These are phyloP conservation scores for Agonopterix arenella DNA, from an alignment of 2,888 invertebrate species.

Conservation along the genomic window DNA sequence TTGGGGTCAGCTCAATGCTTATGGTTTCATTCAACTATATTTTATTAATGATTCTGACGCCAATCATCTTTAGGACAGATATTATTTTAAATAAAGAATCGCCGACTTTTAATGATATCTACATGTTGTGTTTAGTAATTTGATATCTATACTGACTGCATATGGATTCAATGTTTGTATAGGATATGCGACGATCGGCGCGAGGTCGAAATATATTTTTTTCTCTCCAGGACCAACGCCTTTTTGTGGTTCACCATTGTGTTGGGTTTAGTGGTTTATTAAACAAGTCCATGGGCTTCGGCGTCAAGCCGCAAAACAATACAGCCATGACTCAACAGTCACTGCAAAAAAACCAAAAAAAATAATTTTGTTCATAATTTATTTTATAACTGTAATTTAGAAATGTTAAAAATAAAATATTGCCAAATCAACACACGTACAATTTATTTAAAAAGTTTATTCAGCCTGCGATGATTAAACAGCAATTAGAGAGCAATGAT, in stretches of 20 bases:
- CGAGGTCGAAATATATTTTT: neutral
- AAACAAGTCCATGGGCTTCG: conserved; percentile 33
- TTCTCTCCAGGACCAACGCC: conserved; percentile 33
- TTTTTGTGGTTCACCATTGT: conserved; percentile 53
- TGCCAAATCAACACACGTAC: too few species aligned
- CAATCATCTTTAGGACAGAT: too few species aligned
- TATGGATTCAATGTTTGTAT: conserved; percentile 28
- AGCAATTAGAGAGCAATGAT: conserved; percentile 4
- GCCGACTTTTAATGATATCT: too few species aligned
- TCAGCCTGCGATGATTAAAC: neutral
- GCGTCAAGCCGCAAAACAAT: conserved; percentile 2
- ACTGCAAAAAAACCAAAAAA: conserved; percentile 3
- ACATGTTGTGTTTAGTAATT: too few species aligned
- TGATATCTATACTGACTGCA: too few species aligned
- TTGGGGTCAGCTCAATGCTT: too few species aligned
- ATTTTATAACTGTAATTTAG: conserved; percentile 8
- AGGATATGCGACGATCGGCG: conserved; percentile 17
- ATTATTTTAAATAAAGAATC: too few species aligned
- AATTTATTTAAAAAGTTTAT: neutral
- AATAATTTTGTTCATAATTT: neutral
- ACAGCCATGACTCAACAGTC: conserved; percentile 5
- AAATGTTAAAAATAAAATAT: neutral
- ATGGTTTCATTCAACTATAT: too few species aligned
- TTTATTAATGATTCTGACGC: too few species aligned
- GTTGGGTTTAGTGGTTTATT: conserved; percentile 44